Base-by-base conservation (phyloP, 2,888 invertebrate genomes). In the Lacanobia wlatinum region DNA sequence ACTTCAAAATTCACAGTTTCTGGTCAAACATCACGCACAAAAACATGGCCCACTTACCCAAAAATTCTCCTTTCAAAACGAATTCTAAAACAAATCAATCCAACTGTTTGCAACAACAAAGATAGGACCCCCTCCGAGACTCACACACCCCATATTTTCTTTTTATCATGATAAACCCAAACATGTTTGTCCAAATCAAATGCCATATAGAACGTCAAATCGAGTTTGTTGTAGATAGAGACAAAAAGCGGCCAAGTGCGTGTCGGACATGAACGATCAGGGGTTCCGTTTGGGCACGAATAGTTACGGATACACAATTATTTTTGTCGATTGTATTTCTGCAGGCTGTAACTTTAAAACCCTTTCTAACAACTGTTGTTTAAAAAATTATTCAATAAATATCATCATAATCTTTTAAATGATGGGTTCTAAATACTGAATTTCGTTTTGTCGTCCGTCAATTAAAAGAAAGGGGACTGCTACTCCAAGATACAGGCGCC, bases 111-210 rank as follows among this genome's bases (percentile, higher is more conserved):
- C 58, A 58, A 58, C 59, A 80, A 69, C 66, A 73, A 4, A 58
- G 66, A 76, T 71, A 76, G 23, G 12, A 9, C 14, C 62, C 59
- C 63, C 48, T 58, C 34, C 48, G 12, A 40, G 67, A 56, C 21
- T 61, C n/a, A 40, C 63, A 58, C 71, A 53, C 63, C 71, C 80
- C 76, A 80, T 80, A 64, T 80, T 82, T 82, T 81, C 61, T 73
- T 78, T 84, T 62, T 71, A 73, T 82, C 80, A 72, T 76, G 77
- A 80, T 80, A 70, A 70, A 77, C 60, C 64, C 73, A 53, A 70
- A 70, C 81, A 70, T 78, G 76, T 77, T 84, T 80, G 69, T 63
- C 70, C 64, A 76, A 83, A 84, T 83, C 83, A 75, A 83, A 83
- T 70, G 76, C 63, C 68, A 74, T 65, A 67, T 67, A 61, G 66